These are phyloP conservation scores for Epinephelus fuscoguttatus DNA, from an alignment of 2,113 vertebrate genomes.

Conservation along the genomic window DNA sequence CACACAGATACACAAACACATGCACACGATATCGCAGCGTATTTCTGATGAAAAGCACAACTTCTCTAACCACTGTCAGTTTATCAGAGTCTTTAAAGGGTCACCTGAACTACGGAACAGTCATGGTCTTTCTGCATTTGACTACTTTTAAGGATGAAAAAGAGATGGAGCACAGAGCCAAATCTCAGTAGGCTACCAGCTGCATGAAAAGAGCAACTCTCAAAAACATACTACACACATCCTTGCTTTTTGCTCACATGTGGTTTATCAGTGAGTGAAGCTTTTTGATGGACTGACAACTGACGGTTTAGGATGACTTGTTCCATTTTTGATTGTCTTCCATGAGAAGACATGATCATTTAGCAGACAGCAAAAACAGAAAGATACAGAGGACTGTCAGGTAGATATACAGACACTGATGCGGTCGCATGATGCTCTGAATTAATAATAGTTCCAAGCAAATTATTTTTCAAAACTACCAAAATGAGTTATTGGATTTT, in stretches of 20 bases:
- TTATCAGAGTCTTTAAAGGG: conserved; percentile 24
- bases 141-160: conserved; percentile 7
- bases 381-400: neutral
- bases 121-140: neutral
- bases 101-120: neutral
- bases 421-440: neutral
- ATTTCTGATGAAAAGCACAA: conserved; percentile 7
- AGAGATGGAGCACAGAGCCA: neutral
- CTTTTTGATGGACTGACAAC: neutral
- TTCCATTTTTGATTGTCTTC: neutral
- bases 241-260: neutral
- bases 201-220: neutral
- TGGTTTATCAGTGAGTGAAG: neutral
- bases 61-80: neutral
- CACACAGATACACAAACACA: conserved; percentile 27
- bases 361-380: neutral
- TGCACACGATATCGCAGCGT: neutral
- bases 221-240: neutral
- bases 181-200: neutral
- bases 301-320: neutral
- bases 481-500: neutral
- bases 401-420: neutral
- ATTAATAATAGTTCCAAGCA: neutral
- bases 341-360: neutral
- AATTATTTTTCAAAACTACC: too few species aligned